phyloP scores from a whole-genome alignment of 1,140 invertebrate species.

The Drosophila pseudoobscura region DNA sequence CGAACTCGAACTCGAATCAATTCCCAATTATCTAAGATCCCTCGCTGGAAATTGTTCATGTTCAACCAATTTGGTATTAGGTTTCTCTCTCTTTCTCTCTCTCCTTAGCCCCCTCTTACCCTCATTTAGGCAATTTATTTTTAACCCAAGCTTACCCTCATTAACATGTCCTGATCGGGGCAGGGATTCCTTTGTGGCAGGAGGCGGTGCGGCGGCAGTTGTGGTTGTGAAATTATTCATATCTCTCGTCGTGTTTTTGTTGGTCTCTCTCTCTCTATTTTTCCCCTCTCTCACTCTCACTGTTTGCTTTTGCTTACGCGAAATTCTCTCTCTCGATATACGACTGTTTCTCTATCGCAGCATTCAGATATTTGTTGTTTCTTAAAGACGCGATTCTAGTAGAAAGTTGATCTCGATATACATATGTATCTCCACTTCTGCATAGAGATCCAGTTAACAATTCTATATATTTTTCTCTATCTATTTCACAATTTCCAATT shows the following conservation, averaged over 20 bases:
- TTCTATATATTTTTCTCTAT: too few relatives aligned
- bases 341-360: constrained; percentile 7
- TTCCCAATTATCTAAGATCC: constrained; percentile 51
- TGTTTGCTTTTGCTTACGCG: not conserved
- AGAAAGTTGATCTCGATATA: too few relatives aligned
- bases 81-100: not conserved
- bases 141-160: constrained; percentile 69
- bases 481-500: too few relatives aligned
- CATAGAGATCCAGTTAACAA: too few relatives aligned
- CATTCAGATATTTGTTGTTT: too few relatives aligned
- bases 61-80: constrained; percentile 38
- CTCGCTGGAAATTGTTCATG: constrained; percentile 41
- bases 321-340: constrained; percentile 3
- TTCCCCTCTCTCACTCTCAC: not conserved
- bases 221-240: constrained; percentile 83
- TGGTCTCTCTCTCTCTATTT: constrained; percentile 20
- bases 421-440: too few relatives aligned
- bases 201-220: constrained; percentile 61
- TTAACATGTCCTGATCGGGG: constrained; percentile 80
- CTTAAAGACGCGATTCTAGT: too few relatives aligned
- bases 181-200: constrained; percentile 71
- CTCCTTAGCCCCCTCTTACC: constrained; percentile 54
- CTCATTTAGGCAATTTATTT: constrained; percentile 44
- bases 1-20: constrained; percentile 37
- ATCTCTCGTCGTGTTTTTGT: constrained; percentile 23